Evolutionary conservation across 2,113 vertebrate genomes (phyloP), one percentile per base, ranked within the genome.

Genomic region (Pollimyrus isidori): DNA sequence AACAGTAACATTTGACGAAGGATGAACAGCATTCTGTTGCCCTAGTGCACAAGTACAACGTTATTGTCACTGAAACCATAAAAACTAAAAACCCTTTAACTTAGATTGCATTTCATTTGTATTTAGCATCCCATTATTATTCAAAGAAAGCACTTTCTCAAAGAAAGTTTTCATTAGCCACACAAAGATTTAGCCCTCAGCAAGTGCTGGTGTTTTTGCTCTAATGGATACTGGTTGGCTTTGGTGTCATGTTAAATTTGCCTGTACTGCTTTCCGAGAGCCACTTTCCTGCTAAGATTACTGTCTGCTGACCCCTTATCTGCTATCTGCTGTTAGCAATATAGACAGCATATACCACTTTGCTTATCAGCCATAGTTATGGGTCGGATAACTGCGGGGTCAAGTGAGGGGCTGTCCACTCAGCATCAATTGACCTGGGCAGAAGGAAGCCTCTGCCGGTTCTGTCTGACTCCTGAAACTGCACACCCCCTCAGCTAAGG

Each of bases 281-380:
- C 65, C 23, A 69, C 69, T 88, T 88, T 88, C 50, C 87, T 87
- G 87, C 89, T 90, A 83, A 88, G 86, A 87, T 88, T 88, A 83
- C 89, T 83, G 89, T 88, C 89, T 90, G 86, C 87, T 88, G 50
- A 88, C 69, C 89, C 69, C 76, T 90, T 90, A 90, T 90, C 89
- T 53, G 89, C 58, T 90, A 87, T 88, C 86, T 82, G 86, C 69
- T 84, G 69, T 45, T 83, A 88, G 62, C 65, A 21, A 69, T 87
- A 80, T 87, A 62, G 86, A 87, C 52, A 83, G 49, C 89, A 88
- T 30, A 62, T 30, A 62, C 86, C 89, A 83, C 89, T 90, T 83
- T 88, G 86, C 86, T 90, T 90, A 90, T 90, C 89, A 83, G 52
- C 35, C 42, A 49, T 49, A 46, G 84, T 87, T 83, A 84, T 62